These are phyloP conservation scores for Andrena bicolor DNA, from an alignment of 2,888 invertebrate genomes.

Conservation along the genomic window DNA sequence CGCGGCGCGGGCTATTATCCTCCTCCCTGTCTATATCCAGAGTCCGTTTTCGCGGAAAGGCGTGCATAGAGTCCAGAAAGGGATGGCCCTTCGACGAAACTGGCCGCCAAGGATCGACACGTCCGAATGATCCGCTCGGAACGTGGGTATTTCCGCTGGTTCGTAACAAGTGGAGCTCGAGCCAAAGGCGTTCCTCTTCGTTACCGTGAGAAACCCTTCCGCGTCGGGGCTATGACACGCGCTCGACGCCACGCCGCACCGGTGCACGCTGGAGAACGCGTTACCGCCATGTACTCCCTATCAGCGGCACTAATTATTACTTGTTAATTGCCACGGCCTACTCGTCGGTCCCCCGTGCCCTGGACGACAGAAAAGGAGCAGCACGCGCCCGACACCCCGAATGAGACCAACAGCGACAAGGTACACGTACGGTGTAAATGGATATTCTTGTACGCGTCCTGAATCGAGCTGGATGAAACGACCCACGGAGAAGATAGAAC, in stretches of 20 bases:
- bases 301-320: constrained; percentile 72
- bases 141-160: constrained; percentile 51
- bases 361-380: constrained; percentile 18
- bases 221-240: constrained; percentile 53
- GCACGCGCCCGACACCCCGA: neutral
- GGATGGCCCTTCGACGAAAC: constrained; percentile 22
- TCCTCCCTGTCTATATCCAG: constrained; percentile 35
- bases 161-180: constrained; percentile 49
- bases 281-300: constrained; percentile 60
- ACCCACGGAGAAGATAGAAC: neutral
- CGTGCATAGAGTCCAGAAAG: constrained; percentile 14
- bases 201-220: constrained; percentile 66
- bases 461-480: constrained; percentile 1
- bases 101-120: constrained; percentile 21
- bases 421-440: neutral
- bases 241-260: constrained; percentile 4
- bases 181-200: constrained; percentile 58
- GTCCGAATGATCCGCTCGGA: constrained; percentile 43
- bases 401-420: constrained; percentile 13
- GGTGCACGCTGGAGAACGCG: constrained; percentile 7
- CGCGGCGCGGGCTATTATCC: constrained; percentile 39
- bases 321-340: constrained; percentile 70
- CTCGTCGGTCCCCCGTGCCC: neutral
- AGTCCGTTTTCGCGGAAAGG: constrained; percentile 10
- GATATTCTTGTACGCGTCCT: neutral